A percentile compares a stretch with the other conserved stretches of the same genome.
These are phyloP conservation scores for Drosophila quasianomalipes DNA, from an alignment of 2,888 invertebrate genomes.

Conservation along the genomic window DNA sequence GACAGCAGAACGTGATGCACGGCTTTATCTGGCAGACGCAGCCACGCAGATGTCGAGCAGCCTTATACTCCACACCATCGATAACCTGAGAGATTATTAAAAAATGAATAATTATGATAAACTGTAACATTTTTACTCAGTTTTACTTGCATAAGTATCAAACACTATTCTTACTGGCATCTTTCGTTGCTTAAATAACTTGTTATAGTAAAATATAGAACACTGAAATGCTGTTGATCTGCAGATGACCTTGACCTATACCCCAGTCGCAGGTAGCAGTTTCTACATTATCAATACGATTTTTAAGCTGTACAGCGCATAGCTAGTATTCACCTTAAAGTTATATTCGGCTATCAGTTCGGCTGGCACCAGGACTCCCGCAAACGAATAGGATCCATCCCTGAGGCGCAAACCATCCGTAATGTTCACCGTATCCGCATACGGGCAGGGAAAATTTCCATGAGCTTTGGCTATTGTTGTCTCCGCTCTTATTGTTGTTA, in stretches of 20 bases:
- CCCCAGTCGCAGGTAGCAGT: not conserved
- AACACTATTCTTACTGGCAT: too few species aligned
- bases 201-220: too few species aligned
- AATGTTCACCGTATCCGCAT: constrained; percentile 80
- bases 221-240: too few species aligned
- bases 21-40: constrained; percentile 82
- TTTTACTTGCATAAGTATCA: too few species aligned
- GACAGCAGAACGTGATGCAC: constrained; percentile 84
- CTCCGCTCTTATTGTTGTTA: not conserved
- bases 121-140: too few species aligned
- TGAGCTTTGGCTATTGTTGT: not conserved
- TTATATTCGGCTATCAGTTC: constrained; percentile 72
- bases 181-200: too few species aligned
- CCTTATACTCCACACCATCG: constrained; percentile 70
- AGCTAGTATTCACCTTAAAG: constrained; percentile 62
- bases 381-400: constrained; percentile 82
- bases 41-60: constrained; percentile 75
- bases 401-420: constrained; percentile 74
- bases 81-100: constrained; percentile 22
- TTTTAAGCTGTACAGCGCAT: not conserved
- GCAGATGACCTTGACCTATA: not conserved
- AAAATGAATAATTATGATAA: too few species aligned
- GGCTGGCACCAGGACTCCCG: constrained; percentile 75
- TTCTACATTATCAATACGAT: not conserved
- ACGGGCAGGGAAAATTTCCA: constrained; percentile 73